phyloP scores from a whole-genome alignment of 2,888 invertebrate genomes.

The Acronicta psi region DNA sequence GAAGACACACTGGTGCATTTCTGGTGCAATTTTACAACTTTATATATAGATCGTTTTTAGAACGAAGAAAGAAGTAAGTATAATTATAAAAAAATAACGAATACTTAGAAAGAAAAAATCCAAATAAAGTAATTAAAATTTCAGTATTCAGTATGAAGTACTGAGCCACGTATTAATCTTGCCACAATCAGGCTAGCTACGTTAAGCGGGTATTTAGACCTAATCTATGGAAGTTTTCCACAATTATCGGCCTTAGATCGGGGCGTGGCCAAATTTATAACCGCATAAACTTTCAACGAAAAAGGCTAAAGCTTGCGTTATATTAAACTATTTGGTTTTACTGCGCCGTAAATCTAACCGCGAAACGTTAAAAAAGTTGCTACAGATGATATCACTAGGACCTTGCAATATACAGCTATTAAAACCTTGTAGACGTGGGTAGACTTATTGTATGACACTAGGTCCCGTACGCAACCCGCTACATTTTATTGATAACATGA shows the following conservation, averaged over 20 bases:
- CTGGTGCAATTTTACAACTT: too few species aligned
- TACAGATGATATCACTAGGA: slow-evolving; percentile 50
- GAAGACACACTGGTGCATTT: too few species aligned
- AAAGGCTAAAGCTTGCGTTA: slow-evolving; percentile 59
- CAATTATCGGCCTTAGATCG: slow-evolving; percentile 70
- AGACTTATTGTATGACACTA: slow-evolving; percentile 25
- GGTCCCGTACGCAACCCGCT: slow-evolving; percentile 11
- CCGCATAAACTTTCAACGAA: slow-evolving; percentile 70
- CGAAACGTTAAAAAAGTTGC: slow-evolving; percentile 52
- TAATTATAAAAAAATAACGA: too few species aligned
- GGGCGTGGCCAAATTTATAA: slow-evolving; percentile 73
- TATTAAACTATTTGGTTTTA: slow-evolving; percentile 59
- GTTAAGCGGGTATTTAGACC: slow-evolving; percentile 61
- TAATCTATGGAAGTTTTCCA: slow-evolving; percentile 69
- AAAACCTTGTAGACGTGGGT: slow-evolving; percentile 20
- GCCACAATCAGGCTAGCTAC: slow-evolving; percentile 39
- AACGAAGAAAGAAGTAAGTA: too few species aligned
- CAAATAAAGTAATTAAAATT: slow-evolving; percentile 29
- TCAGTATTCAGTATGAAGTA: slow-evolving; percentile 12
- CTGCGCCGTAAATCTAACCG: slow-evolving; percentile 58
- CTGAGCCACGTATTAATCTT: slow-evolving; percentile 31
- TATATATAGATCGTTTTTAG: too few species aligned
- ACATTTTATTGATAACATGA: slow-evolving; percentile 27
- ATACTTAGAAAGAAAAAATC: neutral
- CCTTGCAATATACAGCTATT: slow-evolving; percentile 37